These are phyloP conservation scores for Nematopogon swammerdamellus DNA, from an alignment of 2,888 invertebrate species.

Conservation along the genomic window DNA sequence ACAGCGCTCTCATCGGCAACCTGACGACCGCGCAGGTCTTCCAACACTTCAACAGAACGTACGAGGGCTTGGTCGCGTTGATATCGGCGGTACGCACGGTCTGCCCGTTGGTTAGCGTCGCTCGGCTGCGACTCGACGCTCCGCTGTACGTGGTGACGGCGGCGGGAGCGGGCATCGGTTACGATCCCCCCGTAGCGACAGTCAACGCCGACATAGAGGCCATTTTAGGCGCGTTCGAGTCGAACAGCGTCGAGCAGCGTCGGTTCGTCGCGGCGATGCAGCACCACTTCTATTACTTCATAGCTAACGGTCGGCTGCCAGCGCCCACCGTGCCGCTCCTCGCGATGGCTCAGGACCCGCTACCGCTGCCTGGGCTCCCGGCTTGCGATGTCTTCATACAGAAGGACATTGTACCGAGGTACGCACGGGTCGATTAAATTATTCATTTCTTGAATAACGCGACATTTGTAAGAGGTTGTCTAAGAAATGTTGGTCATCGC, in stretches of 20 bases:
- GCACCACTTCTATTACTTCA: conserved; percentile 77
- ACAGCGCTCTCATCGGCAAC: conserved; percentile 60
- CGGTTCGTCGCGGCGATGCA: conserved; percentile 77
- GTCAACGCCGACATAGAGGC: conserved; percentile 70
- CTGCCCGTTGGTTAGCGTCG: conserved; percentile 71
- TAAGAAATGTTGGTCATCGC: no score
- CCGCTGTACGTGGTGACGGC: conserved; percentile 75
- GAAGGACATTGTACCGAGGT: conserved; percentile 70
- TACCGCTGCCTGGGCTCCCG: conserved; percentile 62
- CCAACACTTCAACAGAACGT: conserved; percentile 64
- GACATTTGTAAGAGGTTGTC: not conserved
- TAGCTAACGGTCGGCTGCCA: conserved; percentile 69
- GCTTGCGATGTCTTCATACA: conserved; percentile 76
- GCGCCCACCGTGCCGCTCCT: conserved; percentile 61
- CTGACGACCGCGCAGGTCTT: conserved; percentile 62
- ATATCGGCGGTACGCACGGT: conserved; percentile 76
- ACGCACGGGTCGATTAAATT: conserved; percentile 72
- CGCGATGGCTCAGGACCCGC: conserved; percentile 68
- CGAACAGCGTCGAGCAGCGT: conserved; percentile 68
- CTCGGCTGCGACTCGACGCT: conserved; percentile 58
- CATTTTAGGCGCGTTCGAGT: conserved; percentile 73
- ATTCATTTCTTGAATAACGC: no score
- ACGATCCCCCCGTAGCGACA: conserved; percentile 35
- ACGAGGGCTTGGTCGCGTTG: conserved; percentile 67
- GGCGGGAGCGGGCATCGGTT: conserved; percentile 49